phyloP scores from a whole-genome alignment of 2,797 vertebrate genomes.

The Kryptolebias ocellatus region DNA sequence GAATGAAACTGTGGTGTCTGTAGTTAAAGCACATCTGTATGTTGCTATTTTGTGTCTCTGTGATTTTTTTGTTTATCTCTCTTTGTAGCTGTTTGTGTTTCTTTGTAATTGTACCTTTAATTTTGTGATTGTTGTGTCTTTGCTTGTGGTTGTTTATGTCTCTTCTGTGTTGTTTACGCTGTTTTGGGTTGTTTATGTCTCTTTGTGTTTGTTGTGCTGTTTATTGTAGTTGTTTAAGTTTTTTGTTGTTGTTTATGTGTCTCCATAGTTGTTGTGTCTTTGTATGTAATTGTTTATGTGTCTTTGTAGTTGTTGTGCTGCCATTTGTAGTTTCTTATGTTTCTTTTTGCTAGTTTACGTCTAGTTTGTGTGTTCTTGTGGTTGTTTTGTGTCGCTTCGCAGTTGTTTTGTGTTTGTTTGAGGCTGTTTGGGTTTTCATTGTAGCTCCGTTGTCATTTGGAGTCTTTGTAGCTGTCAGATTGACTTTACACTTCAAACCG shows the following conservation, averaged over 20 bases:
- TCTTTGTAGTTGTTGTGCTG: background rate
- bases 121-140: background rate
- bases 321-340: background rate
- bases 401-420: background rate
- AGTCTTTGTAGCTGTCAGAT: background rate
- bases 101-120: too few relatives aligned
- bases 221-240: background rate
- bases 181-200: background rate
- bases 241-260: background rate
- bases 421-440: background rate
- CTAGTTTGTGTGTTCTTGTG: background rate
- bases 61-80: background rate
- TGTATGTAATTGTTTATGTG: background rate
- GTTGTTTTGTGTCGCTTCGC: background rate
- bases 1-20: too few relatives aligned
- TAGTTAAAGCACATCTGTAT: too few relatives aligned
- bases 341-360: background rate
- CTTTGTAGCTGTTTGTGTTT: background rate
- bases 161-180: background rate
- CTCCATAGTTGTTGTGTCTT: background rate
- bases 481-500: conserved; percentile 17
- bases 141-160: background rate
- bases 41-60: too few relatives aligned
- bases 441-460: conserved; percentile 12
- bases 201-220: too few relatives aligned